Evolutionary conservation across 2,797 vertebrate species (phyloP).

Genomic region (Podargus strigoides): DNA sequence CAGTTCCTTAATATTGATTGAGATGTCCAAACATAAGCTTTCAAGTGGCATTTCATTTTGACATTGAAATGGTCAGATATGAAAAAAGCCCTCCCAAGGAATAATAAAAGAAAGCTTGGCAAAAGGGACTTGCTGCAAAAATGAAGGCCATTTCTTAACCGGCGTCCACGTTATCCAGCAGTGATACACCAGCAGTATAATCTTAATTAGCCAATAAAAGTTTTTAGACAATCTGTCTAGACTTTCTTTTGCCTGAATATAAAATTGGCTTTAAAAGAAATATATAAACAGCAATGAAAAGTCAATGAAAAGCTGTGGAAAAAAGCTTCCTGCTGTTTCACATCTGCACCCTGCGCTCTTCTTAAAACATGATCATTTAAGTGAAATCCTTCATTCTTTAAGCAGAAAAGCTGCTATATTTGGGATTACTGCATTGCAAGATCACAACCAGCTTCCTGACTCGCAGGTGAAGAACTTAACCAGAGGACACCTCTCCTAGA

Average conservation of each 20-base stretch:
- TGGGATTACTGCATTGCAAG: background rate
- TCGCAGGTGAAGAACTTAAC: accelerated
- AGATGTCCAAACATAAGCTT: background rate
- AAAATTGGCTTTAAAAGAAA: slow-evolving; percentile 35
- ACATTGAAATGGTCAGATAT: background rate
- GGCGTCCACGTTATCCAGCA: background rate
- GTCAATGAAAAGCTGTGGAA: background rate
- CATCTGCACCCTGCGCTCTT: background rate
- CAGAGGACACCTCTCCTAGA: background rate
- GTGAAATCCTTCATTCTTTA: background rate
- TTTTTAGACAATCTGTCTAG: slow-evolving; percentile 56
- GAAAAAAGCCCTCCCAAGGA: background rate
- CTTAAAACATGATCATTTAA: background rate
- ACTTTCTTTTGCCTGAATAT: slow-evolving; percentile 12
- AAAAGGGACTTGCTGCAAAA: background rate
- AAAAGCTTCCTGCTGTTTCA: background rate
- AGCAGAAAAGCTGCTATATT: background rate
- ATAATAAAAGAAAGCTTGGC: background rate
- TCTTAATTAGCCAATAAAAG: slow-evolving; percentile 51
- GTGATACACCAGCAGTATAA: background rate
- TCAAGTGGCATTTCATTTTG: background rate
- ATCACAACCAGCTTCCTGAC: background rate
- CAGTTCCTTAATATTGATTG: background rate
- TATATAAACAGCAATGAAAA: slow-evolving; percentile 27
- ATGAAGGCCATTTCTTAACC: background rate